Evolutionary conservation across 2,888 invertebrate genomes (phyloP).

Genomic region (Caenorhabditis sp.): DNA sequence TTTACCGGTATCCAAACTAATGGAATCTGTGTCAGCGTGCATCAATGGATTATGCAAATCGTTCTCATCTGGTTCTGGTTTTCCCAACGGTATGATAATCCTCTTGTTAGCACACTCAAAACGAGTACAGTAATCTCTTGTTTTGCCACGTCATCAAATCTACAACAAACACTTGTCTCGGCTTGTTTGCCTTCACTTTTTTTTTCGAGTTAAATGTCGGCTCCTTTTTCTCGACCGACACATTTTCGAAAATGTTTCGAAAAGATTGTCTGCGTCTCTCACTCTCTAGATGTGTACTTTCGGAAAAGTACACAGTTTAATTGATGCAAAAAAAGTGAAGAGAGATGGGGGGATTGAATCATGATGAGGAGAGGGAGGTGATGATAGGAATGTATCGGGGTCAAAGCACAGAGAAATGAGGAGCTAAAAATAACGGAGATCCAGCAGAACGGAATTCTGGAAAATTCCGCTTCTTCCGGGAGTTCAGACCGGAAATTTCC

Average conservation of each 20-base stretch:
- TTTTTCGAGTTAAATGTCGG: constrained; percentile 26
- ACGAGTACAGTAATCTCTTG: constrained; percentile 16
- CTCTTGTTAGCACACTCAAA: not conserved
- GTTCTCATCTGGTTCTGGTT: constrained; percentile 9
- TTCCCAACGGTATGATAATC: constrained; percentile 47
- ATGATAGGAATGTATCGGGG: not conserved
- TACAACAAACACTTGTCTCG: constrained; percentile 24
- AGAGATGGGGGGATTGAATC: not conserved
- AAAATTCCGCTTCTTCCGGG: no score
- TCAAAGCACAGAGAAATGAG: not conserved
- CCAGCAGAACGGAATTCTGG: no score
- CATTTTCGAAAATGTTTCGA: constrained; percentile 39
- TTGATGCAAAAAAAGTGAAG: not conserved
- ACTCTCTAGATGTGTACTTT: constrained; percentile 27
- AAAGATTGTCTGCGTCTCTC: constrained; percentile 48
- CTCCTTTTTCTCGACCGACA: constrained; percentile 43
- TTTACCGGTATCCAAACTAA: constrained; percentile 6
- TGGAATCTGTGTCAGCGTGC: constrained; percentile 3
- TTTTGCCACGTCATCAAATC: constrained; percentile 14
- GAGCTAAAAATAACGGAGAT: not conserved
- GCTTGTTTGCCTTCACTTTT: constrained; percentile 40
- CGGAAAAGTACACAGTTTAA: constrained; percentile 27
- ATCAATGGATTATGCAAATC: constrained; percentile 58
- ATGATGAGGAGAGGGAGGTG: not conserved
- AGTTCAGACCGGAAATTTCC: no score